Base-by-base conservation (phyloP, 2,113 vertebrate genomes). In the Pseudorhombus dupliciocellatus region DNA sequence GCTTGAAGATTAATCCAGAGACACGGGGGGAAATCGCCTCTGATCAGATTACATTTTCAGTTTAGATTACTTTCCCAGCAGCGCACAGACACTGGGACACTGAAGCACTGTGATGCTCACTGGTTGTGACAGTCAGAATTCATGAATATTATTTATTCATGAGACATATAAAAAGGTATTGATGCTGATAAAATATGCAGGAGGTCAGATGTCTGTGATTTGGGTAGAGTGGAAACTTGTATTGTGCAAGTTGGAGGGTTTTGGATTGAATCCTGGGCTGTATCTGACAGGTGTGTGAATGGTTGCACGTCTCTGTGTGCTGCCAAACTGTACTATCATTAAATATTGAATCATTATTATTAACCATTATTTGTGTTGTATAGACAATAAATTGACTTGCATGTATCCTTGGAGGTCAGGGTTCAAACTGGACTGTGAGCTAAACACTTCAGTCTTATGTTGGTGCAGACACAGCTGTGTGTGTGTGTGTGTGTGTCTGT, bases 21-120 rank as follows among this genome's bases (percentile, higher is more conserved):
- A 62, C 70, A 58, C 16, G 75, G 34, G 31, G 50, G 44, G 51
- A 51, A 22, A 20, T 74, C 76, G 84, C 42, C 42, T 7, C 6
- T 66, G 66, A 88, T 79, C 61, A 31, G 37, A 86, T 86, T 80
- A 75, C 53, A 51, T 30, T 26, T 73, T 37, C 11, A 30, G 65
- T 7, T 85, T 79, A 22, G 66, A 77, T 90, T 84, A 84, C 77
- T 67, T 54, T 59, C 42, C 1, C 53, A 64, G 24, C 57, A 31
- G 46, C n/a, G 24, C 14, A 42, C 70, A 55, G 31, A 21, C 26
- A 70, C 16, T 4, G 20, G 48, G 7, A 59, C 40, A 54, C n/a
- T 34, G 55, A 20, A 48, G 46, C 18, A 60, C 12, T 18, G 2
- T 11, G 26, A 56, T 7, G 26, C 30, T 34, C 21, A 10, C 2